phyloP scores from a whole-genome alignment of 2,888 invertebrate genomes.

The Idaea biselata region DNA sequence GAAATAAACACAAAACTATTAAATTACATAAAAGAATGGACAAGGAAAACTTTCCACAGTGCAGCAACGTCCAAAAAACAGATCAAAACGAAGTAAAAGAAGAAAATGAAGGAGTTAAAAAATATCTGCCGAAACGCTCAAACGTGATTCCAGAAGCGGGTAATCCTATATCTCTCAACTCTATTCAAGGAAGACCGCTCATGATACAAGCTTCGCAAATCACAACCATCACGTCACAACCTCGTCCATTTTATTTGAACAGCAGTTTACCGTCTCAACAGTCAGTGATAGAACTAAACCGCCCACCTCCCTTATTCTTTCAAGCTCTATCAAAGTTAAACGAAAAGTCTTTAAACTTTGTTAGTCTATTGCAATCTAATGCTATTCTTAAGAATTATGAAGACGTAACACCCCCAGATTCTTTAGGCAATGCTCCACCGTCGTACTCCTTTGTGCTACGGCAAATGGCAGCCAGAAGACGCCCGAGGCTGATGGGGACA shows the following conservation, averaged over 20 bases:
- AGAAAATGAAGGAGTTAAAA: constrained; percentile 7
- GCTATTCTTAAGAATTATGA: constrained; percentile 25
- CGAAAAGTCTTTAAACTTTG: constrained; percentile 45
- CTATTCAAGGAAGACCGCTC: constrained; percentile 22
- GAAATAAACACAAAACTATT: not conserved
- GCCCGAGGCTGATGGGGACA: constrained; percentile 67
- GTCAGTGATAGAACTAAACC: constrained; percentile 31
- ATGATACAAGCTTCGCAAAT: constrained; percentile 28
- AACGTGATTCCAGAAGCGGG: not conserved
- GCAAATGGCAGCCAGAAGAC: constrained; percentile 57
- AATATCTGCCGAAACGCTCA: not conserved
- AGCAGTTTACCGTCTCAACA: constrained; percentile 38
- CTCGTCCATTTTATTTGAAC: not conserved
- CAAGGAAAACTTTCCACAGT: constrained; percentile 26
- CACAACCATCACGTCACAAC: constrained; percentile 26
- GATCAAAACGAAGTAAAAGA: constrained; percentile 13
- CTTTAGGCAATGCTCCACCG: constrained; percentile 66
- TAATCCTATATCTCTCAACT: constrained; percentile 18
- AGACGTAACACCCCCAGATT: constrained; percentile 60
- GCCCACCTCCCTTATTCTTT: constrained; percentile 56
- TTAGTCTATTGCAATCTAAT: constrained; percentile 34
- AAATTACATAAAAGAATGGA: constrained; percentile 30
- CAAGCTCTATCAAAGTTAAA: constrained; percentile 60
- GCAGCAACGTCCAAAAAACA: constrained; percentile 28
- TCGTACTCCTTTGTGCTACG: constrained; percentile 70